phyloP scores from a whole-genome alignment of 2,888 invertebrate genomes.

The Phorcus lineatus region DNA sequence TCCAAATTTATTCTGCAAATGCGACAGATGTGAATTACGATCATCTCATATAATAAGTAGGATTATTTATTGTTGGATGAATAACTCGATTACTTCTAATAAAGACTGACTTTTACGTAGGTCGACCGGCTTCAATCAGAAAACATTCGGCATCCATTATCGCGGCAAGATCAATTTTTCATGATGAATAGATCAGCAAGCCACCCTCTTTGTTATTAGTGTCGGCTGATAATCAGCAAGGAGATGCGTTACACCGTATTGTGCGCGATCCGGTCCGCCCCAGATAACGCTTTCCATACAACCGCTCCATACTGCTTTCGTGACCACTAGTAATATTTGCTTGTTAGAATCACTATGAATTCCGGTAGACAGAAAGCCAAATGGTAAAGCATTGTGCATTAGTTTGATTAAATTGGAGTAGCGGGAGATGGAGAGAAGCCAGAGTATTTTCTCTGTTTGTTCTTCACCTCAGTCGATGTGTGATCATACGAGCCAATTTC shows the following conservation, averaged over 20 bases:
- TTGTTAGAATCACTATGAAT: conserved; percentile 15
- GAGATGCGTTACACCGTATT: conserved; percentile 11
- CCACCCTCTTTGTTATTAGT: not conserved
- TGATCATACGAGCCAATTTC: no score
- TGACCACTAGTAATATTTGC: conserved; percentile 12
- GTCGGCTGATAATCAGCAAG: not conserved
- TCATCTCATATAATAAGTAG: no score
- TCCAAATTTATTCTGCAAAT: not conserved
- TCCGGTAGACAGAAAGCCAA: conserved; percentile 1
- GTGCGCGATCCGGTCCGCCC: not conserved
- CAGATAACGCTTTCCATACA: not conserved
- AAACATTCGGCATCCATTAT: not conserved
- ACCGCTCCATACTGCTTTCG: not conserved
- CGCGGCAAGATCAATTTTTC: conserved; percentile 12
- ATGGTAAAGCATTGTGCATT: conserved; percentile 11
- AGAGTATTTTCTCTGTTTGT: no score
- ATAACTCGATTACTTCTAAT: no score
- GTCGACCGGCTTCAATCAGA: not conserved
- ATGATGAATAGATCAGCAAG: conserved; percentile 4
- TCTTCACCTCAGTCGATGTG: no score
- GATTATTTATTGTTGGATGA: no score
- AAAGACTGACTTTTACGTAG: not conserved
- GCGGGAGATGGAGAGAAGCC: not conserved
- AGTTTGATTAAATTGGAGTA: conserved; percentile 16
- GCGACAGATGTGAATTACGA: not conserved